phyloP scores from a whole-genome alignment of 2,888 invertebrate species.

The Schizaphis graminum region DNA sequence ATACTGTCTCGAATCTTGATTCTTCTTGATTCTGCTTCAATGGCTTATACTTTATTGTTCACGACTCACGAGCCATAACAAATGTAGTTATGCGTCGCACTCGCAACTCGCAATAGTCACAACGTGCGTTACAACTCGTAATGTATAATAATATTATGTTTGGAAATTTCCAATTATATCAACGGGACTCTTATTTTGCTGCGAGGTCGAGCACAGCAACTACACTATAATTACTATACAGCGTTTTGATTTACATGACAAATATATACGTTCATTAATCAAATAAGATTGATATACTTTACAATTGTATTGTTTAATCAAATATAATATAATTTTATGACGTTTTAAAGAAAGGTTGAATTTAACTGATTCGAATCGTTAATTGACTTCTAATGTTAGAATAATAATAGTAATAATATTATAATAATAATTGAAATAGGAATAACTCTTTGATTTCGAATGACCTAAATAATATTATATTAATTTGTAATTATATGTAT shows the following conservation, averaged over 20 bases:
- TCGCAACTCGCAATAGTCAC: not conserved
- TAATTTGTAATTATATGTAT: not conserved
- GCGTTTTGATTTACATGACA: not conserved
- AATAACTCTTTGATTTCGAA: conserved; percentile 34
- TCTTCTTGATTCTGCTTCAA: conserved; percentile 26
- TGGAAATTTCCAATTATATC: conserved; percentile 38
- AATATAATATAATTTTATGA: not conserved
- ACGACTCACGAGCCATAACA: not conserved
- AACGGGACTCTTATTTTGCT: not conserved
- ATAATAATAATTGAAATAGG: not conserved
- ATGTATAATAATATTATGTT: not conserved
- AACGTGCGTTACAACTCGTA: not conserved
- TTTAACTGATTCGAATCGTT: not conserved
- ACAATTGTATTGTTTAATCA: not conserved
- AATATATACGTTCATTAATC: conserved; percentile 31
- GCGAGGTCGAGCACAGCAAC: not conserved
- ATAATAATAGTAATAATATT: not conserved
- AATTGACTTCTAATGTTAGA: conserved; percentile 15
- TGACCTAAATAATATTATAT: conserved; percentile 16
- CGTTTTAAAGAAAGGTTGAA: not conserved
- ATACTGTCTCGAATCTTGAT: not conserved
- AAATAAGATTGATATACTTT: conserved; percentile 8
- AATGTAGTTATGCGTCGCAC: not conserved
- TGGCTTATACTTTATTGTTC: conserved; percentile 14
- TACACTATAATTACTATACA: not conserved